Conservation (phyloP, 2,113 vertebrate genomes). For the Sceloporus undulatus region DNA sequence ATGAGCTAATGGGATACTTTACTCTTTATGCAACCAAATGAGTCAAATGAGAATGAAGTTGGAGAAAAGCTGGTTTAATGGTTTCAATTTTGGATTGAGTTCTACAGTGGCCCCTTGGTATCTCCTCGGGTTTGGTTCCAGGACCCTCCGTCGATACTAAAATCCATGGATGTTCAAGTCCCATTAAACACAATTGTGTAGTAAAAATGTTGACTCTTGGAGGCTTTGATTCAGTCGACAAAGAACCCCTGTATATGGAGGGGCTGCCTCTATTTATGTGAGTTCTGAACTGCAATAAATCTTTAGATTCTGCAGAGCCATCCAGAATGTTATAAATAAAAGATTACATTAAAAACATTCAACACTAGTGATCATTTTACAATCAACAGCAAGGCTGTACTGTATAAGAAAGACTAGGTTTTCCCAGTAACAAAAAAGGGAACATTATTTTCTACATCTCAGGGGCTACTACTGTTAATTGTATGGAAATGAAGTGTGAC, state of each 20-base stretch:
- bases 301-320: neutral
- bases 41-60: neutral
- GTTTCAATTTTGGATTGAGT: neutral
- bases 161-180: no score
- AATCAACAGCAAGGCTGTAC: neutral
- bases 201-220: no score
- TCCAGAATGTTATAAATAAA: neutral
- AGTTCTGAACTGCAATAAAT: neutral
- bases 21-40: neutral
- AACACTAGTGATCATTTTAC: neutral
- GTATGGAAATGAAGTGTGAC: neutral
- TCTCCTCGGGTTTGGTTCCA: no score
- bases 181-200: no score
- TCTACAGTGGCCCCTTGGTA: neutral
- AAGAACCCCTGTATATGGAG: no score
- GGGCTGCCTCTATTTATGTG: neutral
- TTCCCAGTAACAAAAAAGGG: neutral
- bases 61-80: neutral
- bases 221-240: no score
- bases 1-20: neutral
- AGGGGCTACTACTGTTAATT: neutral
- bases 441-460: neutral
- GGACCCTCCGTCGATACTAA: no score
- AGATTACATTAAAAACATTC: neutral
- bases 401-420: neutral